phyloP scores from a whole-genome alignment of 1,140 invertebrate species.

The Pseudomyrmex flavicornis region DNA sequence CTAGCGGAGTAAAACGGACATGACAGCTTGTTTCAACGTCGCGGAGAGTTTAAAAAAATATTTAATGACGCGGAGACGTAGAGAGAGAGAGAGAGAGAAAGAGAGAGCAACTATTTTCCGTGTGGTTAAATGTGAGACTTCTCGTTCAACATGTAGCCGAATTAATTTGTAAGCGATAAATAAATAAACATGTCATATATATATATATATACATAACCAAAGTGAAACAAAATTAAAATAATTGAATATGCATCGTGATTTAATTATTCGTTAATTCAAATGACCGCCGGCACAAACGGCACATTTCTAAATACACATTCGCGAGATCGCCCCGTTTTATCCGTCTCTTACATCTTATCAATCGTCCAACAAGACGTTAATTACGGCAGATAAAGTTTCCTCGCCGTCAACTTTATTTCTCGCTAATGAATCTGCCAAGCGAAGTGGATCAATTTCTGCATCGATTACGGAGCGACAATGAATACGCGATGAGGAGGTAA shows the following conservation, averaged over 20 bases:
- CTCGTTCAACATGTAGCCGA: not conserved
- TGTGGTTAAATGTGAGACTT: constrained; percentile 10
- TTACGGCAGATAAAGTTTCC: constrained; percentile 41
- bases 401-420: constrained; percentile 45
- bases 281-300: not conserved
- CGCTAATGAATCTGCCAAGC: constrained; percentile 52
- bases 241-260: constrained; percentile 30
- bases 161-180: constrained; percentile 26
- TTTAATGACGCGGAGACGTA: not conserved
- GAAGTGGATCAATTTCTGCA: constrained; percentile 52
- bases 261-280: constrained; percentile 23
- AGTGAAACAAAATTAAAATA: constrained; percentile 6
- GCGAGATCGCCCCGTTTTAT: not conserved
- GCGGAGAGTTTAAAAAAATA: constrained; percentile 26
- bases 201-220: not conserved
- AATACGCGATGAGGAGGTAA: constrained; percentile 57
- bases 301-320: too few species aligned
- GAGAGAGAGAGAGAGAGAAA: not conserved
- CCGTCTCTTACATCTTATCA: constrained; percentile 7
- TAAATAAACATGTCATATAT: too few species aligned
- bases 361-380: constrained; percentile 21
- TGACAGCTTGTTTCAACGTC: constrained; percentile 20
- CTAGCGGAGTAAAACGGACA: constrained; percentile 43
- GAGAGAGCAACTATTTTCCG: constrained; percentile 22
- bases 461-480: constrained; percentile 50